A percentile compares a stretch with the other conserved stretches of the same genome.
Evolutionary conservation across 2,113 vertebrate genomes (phyloP).

Genomic region (Bambusicola thoracicus): DNA sequence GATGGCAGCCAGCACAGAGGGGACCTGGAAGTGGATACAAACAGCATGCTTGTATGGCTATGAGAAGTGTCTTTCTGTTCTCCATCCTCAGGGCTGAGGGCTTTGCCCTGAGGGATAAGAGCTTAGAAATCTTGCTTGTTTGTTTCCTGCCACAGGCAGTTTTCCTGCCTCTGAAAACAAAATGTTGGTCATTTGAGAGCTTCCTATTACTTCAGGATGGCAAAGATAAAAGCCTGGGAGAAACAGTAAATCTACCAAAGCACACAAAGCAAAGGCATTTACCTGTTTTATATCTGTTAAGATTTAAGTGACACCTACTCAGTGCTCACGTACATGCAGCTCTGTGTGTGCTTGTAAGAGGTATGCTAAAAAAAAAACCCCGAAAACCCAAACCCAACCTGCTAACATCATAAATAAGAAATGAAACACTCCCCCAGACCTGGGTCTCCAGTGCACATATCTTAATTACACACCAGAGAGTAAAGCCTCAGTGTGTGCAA

Average conservation of each 20-base stretch:
- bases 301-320: slow-evolving; percentile 66
- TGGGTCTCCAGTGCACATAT: slow-evolving; percentile 40
- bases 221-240: slow-evolving; percentile 49
- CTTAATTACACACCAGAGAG: slow-evolving; percentile 69
- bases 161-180: slow-evolving; percentile 42
- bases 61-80: not conserved
- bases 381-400: not conserved
- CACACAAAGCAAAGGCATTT: slow-evolving; percentile 43
- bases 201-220: slow-evolving; percentile 46
- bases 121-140: slow-evolving; percentile 39
- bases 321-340: slow-evolving; percentile 47
- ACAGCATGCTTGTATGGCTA: not conserved
- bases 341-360: slow-evolving; percentile 19
- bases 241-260: slow-evolving; percentile 42
- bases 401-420: slow-evolving; percentile 71
- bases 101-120: not conserved
- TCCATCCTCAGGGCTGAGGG: not conserved
- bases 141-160: slow-evolving; percentile 28
- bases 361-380: not conserved
- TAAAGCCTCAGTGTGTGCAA: slow-evolving; percentile 48
- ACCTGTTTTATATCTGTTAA: slow-evolving; percentile 60
- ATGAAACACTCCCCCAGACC: slow-evolving; percentile 71
- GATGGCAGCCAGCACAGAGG: not conserved
- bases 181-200: slow-evolving; percentile 54
- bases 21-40: not conserved